Evolutionary conservation across 2,113 vertebrate genomes (phyloP), one percentile per base, ranked within the genome.

Genomic region (Zeus faber): DNA sequence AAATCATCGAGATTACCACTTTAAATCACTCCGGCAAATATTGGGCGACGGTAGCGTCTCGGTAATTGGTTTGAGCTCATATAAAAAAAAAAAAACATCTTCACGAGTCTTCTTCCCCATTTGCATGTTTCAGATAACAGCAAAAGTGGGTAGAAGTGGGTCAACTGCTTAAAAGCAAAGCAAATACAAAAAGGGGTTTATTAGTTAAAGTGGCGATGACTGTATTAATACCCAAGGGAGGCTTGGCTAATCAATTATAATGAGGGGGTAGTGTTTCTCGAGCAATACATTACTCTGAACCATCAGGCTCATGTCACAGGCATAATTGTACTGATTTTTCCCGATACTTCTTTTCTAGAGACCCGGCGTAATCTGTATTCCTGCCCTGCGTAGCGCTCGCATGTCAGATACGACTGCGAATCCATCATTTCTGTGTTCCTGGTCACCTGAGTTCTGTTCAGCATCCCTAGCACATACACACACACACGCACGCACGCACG

Each of bases 281-380:
- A 81, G 80, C 59, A 53, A 62, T 78, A 62, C 67, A 80, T 69
- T 63, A 65, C 62, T 70, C 54, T 53, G 69, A 70, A 49, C 63
- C 51, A 64, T 79, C 63, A 64, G 60, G 49, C 77, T 50, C 43
- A 45, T 43, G 52, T 50, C 56, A 64, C 70, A 60, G 53, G 40
- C 50, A 49, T 77, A 65, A 78, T 77, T 76, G 76, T 25, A 59
- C 67, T 56, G 76, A 72, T 66, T 51, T 14, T n/a, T n/a, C n/a
- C n/a, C n/a, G n/a, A n/a, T n/a, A n/a, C n/a, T n/a, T 53, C 59
- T 62, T 77, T 78, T 72, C 62, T 74, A 74, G 78, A 74, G 49
- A 80, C 22, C 58, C 54, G 24, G 59, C 60, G 63, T 67, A 76
- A 74, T 76, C 61, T 74, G 75, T 69, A 77, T 80, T 77, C 75